Conservation (phyloP, 2,888 invertebrate species). For the Tipula unca region DNA sequence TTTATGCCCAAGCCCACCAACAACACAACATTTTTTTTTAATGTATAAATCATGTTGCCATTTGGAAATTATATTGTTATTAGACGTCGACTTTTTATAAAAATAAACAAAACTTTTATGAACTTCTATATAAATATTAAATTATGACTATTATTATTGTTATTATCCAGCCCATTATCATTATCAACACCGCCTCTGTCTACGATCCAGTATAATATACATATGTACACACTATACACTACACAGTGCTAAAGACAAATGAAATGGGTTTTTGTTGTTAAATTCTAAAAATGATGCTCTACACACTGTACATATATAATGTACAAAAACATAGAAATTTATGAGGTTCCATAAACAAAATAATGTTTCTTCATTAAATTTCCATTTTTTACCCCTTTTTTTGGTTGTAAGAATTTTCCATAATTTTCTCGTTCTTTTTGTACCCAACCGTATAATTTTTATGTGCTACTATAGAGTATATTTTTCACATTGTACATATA, state of each 20-base stretch:
- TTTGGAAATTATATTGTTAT: background rate
- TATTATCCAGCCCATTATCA: background rate
- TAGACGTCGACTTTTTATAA: background rate
- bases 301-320: background rate
- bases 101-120: background rate
- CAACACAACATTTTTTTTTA: background rate
- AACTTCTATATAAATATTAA: background rate
- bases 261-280: background rate
- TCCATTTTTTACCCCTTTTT: background rate
- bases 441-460: background rate
- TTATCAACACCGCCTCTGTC: background rate
- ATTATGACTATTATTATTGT: background rate
- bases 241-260: background rate
- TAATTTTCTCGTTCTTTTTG: background rate
- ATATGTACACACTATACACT: background rate
- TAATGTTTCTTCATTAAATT: constrained; percentile 14
- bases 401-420: background rate
- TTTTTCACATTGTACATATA: background rate
- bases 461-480: background rate
- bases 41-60: background rate
- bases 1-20: no score
- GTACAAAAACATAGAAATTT: constrained; percentile 9
- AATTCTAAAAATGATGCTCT: background rate
- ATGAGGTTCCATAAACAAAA: constrained; percentile 14
- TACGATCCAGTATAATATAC: no score